Evolutionary conservation across 2,888 invertebrate species (phyloP).

Genomic region (Netelia inedita): DNA sequence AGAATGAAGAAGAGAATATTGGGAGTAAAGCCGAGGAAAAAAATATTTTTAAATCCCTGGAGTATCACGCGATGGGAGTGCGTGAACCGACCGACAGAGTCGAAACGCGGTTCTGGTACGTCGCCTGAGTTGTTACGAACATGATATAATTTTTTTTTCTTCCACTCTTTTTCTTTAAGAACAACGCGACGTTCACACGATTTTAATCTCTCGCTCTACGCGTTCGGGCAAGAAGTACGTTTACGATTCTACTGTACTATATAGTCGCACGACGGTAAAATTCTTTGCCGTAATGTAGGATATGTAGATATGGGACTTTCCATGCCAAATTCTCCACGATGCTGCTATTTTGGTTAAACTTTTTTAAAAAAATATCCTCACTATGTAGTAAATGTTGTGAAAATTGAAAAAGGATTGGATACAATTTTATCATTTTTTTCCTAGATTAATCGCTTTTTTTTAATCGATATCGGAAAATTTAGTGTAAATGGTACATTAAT

Average conservation of each 20-base stretch:
- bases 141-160: constrained; percentile 34
- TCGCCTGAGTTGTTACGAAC: constrained; percentile 10
- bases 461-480: too few species aligned
- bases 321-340: not conserved
- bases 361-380: too few species aligned
- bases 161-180: constrained; percentile 6
- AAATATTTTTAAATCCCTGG: constrained; percentile 17
- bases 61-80: constrained; percentile 51
- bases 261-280: not conserved
- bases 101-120: constrained; percentile 29
- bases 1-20: not conserved
- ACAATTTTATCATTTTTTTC: too few species aligned
- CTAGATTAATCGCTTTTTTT: too few species aligned
- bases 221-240: constrained; percentile 8
- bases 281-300: not conserved
- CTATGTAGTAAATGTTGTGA: too few species aligned
- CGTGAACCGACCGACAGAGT: constrained; percentile 42
- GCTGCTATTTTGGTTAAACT: not conserved
- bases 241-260: constrained; percentile 7
- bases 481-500: too few species aligned
- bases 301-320: not conserved
- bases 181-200: constrained; percentile 50
- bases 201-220: constrained; percentile 40
- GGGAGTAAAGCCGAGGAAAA: constrained; percentile 20
- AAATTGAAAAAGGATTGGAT: too few species aligned